phyloP scores from a whole-genome alignment of 2,113 vertebrate species.

The Ptilorrhoa leucosticta region DNA sequence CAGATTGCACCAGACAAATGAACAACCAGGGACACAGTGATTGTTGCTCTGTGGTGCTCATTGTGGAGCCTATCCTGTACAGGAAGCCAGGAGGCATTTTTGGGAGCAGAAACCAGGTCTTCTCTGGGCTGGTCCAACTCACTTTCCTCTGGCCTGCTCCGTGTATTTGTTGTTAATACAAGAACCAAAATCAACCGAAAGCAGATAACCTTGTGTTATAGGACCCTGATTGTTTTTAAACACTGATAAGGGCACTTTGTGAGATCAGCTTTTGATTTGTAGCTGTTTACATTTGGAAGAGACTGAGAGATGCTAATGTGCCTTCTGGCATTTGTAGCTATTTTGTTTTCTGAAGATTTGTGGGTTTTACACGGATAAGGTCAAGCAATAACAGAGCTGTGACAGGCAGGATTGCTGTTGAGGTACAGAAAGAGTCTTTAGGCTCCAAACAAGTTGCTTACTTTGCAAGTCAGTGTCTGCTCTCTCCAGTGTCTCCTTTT shows the following conservation, averaged over 20 bases:
- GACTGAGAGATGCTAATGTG: background rate
- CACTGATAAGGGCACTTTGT: background rate
- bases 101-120: background rate
- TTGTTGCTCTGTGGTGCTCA: background rate
- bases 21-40: background rate
- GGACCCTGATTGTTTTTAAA: background rate
- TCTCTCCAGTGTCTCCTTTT: background rate
- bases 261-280: slow-evolving; percentile 30
- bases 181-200: background rate
- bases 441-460: background rate
- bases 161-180: background rate
- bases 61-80: background rate
- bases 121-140: background rate
- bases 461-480: background rate
- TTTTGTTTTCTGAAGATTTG: slow-evolving; percentile 39
- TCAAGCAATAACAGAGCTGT: background rate
- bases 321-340: background rate
- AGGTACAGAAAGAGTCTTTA: background rate
- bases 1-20: background rate
- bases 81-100: background rate
- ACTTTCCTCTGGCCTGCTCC: background rate
- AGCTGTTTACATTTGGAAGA: background rate
- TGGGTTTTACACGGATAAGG: background rate
- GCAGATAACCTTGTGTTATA: background rate
- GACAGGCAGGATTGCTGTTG: background rate